These are phyloP conservation scores for Ditylenchus dipsaci DNA, from an alignment of 1,140 invertebrate species.

Conservation along the genomic window DNA sequence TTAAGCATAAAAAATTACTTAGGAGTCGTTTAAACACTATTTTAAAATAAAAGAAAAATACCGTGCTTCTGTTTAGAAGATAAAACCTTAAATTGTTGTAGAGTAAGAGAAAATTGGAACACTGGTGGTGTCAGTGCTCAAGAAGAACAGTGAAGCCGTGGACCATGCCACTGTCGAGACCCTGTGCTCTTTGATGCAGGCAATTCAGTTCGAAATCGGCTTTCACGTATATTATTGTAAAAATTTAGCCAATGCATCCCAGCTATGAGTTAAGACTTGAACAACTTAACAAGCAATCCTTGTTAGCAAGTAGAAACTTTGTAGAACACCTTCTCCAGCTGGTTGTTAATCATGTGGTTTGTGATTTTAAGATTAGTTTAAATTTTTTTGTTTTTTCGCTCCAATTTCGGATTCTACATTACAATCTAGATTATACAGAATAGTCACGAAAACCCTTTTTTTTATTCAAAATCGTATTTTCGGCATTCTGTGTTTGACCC, in stretches of 20 bases:
- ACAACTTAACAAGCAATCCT: slow-evolving; percentile 91
- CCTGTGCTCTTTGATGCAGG: slow-evolving; percentile 90
- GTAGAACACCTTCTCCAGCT: slow-evolving; percentile 85
- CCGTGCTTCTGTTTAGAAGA: too few species aligned
- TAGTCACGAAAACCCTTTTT: too few species aligned
- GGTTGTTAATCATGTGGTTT: slow-evolving; percentile 83
- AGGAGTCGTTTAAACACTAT: too few species aligned
- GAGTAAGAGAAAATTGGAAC: slow-evolving; percentile 86
- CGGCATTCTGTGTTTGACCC: too few species aligned
- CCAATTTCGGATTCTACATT: too few species aligned
- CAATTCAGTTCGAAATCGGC: too few species aligned
- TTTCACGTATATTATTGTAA: too few species aligned
- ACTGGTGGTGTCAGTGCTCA: slow-evolving; percentile 83
- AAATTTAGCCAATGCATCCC: slow-evolving; percentile 78
- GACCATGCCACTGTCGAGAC: slow-evolving; percentile 94
- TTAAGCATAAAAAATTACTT: too few species aligned
- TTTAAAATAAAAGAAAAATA: neutral
- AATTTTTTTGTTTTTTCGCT: too few species aligned
- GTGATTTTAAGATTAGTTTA: too few species aligned
- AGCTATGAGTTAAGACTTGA: slow-evolving; percentile 89
- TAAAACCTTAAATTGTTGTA: slow-evolving; percentile 13
- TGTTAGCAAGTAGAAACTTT: slow-evolving; percentile 85
- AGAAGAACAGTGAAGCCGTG: slow-evolving; percentile 78
- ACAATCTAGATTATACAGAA: too few species aligned
- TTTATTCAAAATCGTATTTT: too few species aligned